A percentile compares a stretch with the other conserved stretches of the same genome.
Conservation (phyloP, 2,113 vertebrate species). For the Amphilophus citrinellus region DNA sequence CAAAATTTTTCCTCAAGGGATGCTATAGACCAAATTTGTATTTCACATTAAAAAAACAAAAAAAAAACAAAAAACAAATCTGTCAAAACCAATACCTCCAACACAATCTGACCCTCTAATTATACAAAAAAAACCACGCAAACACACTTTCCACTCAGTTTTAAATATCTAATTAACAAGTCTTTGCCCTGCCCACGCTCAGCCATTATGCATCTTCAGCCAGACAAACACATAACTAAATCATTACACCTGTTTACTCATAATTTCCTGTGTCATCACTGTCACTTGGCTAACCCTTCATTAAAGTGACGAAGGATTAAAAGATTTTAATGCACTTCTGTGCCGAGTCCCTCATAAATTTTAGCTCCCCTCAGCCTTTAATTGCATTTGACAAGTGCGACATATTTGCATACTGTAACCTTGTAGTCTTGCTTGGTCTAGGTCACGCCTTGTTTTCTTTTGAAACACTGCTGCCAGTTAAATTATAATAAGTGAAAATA, state of each 20-base stretch:
- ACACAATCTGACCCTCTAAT: not conserved
- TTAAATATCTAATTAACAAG: slow-evolving; percentile 22
- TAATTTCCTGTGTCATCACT: slow-evolving; percentile 14
- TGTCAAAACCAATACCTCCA: not conserved
- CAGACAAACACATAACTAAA: not conserved
- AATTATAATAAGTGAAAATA: slow-evolving; percentile 32
- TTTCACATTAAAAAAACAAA: not conserved
- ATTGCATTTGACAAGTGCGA: slow-evolving; percentile 50
- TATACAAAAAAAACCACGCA: not conserved
- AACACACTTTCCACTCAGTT: not conserved
- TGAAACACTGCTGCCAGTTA: slow-evolving; percentile 2
- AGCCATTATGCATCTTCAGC: slow-evolving; percentile 9
- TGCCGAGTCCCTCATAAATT: slow-evolving; percentile 22
- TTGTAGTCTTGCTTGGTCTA: slow-evolving; percentile 36
- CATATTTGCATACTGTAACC: slow-evolving; percentile 54
- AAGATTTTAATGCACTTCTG: slow-evolving; percentile 31
- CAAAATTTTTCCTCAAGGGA: not conserved
- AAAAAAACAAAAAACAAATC: not conserved
- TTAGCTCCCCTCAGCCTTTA: slow-evolving; percentile 32
- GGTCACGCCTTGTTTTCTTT: slow-evolving; percentile 30
- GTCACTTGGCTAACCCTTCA: slow-evolving; percentile 35
- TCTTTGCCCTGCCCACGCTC: not conserved
- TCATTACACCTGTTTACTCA: slow-evolving; percentile 23
- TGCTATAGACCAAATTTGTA: not conserved
- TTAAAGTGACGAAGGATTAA: slow-evolving; percentile 25